These are phyloP conservation scores for Ferdinandea cuprea DNA, from an alignment of 2,888 invertebrate species.

Conservation along the genomic window DNA sequence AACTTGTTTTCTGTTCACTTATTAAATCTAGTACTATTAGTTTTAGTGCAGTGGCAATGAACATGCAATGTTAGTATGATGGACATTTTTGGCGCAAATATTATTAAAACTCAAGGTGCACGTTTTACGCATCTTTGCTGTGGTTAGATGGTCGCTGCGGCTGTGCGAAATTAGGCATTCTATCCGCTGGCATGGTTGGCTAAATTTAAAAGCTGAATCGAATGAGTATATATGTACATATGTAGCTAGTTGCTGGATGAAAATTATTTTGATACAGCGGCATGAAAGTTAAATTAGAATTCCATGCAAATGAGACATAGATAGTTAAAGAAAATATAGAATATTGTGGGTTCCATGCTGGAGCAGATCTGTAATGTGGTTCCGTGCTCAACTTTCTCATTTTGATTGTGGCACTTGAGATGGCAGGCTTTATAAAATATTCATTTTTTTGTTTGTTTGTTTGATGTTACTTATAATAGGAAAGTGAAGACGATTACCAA, in stretches of 20 bases:
- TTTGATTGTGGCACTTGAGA: not conserved
- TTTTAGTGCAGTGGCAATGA: not conserved
- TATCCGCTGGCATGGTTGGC: conserved; percentile 8
- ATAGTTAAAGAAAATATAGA: conserved; percentile 6
- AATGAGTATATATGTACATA: not conserved
- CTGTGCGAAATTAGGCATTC: conserved; percentile 3
- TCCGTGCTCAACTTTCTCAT: conserved; percentile 19
- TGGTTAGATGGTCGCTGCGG: not conserved
- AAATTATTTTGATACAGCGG: not conserved
- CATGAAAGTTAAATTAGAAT: conserved; percentile 21
- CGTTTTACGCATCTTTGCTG: not conserved
- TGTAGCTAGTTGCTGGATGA: not conserved
- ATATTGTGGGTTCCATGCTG: conserved; percentile 2
- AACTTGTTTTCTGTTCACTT: conserved; percentile 12
- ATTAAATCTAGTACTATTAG: not conserved
- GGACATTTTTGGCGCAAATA: conserved; percentile 45
- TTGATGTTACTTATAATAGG: too few relatives aligned
- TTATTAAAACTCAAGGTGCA: not conserved
- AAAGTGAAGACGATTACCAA: too few relatives aligned
- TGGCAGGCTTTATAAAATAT: not conserved
- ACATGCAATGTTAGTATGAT: conserved; percentile 11
- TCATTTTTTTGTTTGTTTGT: not conserved
- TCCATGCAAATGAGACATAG: conserved; percentile 24
- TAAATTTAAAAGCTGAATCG: conserved; percentile 5
- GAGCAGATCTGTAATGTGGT: conserved; percentile 1